phyloP scores from a whole-genome alignment of 2,888 invertebrate genomes.

The Drepanosiphum platanoidis region DNA sequence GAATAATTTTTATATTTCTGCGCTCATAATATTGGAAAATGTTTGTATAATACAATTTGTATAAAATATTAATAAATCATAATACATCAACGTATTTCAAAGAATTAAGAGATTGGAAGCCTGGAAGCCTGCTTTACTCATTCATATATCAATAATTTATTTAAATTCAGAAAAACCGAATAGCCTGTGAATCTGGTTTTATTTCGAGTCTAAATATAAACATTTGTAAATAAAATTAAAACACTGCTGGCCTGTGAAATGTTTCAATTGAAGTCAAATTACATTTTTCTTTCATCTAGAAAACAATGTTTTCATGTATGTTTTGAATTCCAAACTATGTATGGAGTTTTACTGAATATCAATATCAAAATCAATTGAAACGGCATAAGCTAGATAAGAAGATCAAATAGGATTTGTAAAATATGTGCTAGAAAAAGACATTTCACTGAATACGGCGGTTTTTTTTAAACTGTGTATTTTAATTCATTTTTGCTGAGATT shows the following conservation, averaged over 20 bases:
- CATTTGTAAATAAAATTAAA: conserved; percentile 7
- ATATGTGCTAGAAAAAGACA: not conserved
- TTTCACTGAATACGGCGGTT: not conserved
- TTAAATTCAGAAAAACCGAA: conserved; percentile 8
- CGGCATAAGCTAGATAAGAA: not conserved
- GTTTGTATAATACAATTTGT: too few species aligned
- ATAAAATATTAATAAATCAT: too few species aligned
- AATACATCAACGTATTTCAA: too few species aligned
- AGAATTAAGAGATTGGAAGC: too few species aligned
- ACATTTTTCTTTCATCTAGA: conserved; percentile 3
- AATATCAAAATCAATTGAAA: too few species aligned
- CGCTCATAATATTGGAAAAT: not conserved
- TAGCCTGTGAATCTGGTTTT: not conserved
- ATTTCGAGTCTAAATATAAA: not conserved
- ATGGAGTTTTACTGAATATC: conserved; percentile 12
- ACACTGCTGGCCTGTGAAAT: not conserved
- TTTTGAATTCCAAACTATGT: not conserved
- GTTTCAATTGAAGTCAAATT: conserved; percentile 30
- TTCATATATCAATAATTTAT: conserved; percentile 11
- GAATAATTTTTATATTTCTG: not conserved
- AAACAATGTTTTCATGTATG: conserved; percentile 2
- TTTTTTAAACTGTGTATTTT: not conserved
- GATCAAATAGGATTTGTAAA: conserved; percentile 22
- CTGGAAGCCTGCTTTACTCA: too few species aligned
- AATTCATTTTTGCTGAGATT: not conserved